phyloP scores from a whole-genome alignment of 2,888 invertebrate genomes.

The Opisthograptis luteolata region DNA sequence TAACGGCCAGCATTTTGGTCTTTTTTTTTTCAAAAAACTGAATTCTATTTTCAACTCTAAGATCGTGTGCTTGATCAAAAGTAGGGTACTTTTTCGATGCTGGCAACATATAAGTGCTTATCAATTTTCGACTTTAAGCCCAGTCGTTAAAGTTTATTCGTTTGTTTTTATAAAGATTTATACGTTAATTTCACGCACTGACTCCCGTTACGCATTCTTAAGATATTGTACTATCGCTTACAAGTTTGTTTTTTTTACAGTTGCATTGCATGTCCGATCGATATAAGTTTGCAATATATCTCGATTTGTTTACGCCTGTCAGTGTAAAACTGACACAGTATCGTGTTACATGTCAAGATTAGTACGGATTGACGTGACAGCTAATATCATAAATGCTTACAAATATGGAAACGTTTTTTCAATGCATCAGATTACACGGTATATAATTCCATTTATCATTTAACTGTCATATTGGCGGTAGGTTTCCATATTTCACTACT shows the following conservation, averaged over 20 bases:
- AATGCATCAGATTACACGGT: no score
- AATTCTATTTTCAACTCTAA: no score
- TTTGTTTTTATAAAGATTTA: neutral
- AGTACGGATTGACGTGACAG: slow-evolving; percentile 1
- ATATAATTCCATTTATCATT: no score
- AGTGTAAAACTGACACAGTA: slow-evolving; percentile 13
- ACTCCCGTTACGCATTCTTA: slow-evolving; percentile 48
- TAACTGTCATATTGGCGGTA: no score
- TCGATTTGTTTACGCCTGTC: slow-evolving; percentile 4
- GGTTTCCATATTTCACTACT: no score
- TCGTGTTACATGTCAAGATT: neutral
- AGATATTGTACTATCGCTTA: slow-evolving; percentile 27
- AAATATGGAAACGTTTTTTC: slow-evolving; percentile 7
- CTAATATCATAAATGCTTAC: neutral
- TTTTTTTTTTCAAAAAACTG: no score
- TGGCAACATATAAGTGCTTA: no score
- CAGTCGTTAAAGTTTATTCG: neutral
- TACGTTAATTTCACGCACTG: slow-evolving; percentile 53
- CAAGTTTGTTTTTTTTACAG: slow-evolving; percentile 8
- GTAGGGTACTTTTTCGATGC: no score
- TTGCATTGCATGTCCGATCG: slow-evolving; percentile 12
- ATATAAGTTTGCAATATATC: slow-evolving; percentile 12
- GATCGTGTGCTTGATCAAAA: no score
- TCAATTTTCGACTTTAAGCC: neutral
- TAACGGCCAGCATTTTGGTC: no score